Evolutionary conservation across 2,888 invertebrate species (phyloP).

Genomic region (Pollenia angustigena): DNA sequence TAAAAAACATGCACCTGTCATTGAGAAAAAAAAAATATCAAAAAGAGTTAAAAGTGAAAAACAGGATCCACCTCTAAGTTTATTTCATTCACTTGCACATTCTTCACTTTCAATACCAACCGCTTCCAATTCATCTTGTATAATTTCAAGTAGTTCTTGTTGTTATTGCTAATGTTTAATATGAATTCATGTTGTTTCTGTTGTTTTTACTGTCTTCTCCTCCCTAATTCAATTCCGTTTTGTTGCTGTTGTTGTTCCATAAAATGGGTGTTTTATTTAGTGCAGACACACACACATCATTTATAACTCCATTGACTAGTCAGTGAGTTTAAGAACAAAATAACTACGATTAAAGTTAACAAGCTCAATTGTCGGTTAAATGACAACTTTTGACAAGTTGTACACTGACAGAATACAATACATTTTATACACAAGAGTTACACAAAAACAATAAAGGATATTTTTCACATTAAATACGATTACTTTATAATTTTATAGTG

Average conservation of each 20-base stretch:
- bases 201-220: conserved; percentile 18
- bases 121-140: conserved; percentile 14
- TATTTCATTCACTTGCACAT: conserved; percentile 14
- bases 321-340: conserved; percentile 76
- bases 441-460: neutral
- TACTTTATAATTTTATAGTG: no score
- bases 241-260: neutral
- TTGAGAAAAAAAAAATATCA: neutral
- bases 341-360: conserved; percentile 83
- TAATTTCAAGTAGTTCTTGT: conserved; percentile 14
- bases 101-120: conserved; percentile 1
- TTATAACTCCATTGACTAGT: conserved; percentile 66
- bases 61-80: conserved; percentile 56
- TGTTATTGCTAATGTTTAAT: neutral
- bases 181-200: conserved; percentile 10
- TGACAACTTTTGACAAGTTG: conserved; percentile 83
- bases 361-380: conserved; percentile 83
- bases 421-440: conserved; percentile 15
- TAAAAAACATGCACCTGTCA: conserved; percentile 58
- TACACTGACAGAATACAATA: conserved; percentile 77
- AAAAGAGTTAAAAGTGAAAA: conserved; percentile 61
- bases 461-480: conserved; percentile 2
- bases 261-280: conserved; percentile 58
- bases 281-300: conserved; percentile 63
- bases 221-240: conserved; percentile 1